Percentiles rank a stretch among this genome's conserved stretches.
Conservation (phyloP, 2,797 vertebrate species). For the Lophura swinhoii region DNA sequence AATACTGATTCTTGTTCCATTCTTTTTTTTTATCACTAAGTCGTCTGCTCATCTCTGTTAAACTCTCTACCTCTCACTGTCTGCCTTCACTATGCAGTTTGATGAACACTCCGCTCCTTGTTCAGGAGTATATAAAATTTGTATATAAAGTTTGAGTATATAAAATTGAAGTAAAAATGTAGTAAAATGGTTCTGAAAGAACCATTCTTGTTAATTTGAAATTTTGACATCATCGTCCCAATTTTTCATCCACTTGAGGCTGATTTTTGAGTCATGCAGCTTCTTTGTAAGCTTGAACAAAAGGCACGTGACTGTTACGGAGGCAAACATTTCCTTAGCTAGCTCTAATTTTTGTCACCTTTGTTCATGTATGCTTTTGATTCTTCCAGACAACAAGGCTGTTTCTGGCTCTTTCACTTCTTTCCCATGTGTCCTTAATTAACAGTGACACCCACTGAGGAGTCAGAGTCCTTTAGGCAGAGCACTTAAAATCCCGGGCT, state of each 20-base stretch:
- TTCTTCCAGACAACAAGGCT: slow-evolving; percentile 49
- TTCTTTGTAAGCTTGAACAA: neutral
- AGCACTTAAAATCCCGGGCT: neutral
- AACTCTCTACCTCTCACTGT: neutral
- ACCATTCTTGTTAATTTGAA: neutral
- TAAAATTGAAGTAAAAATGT: neutral
- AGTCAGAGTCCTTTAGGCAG: slow-evolving; percentile 10
- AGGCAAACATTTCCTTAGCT: slow-evolving; percentile 21
- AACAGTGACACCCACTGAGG: slow-evolving; percentile 35
- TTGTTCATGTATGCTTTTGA: slow-evolving; percentile 36
- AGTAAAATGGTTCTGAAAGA: neutral
- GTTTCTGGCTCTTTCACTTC: slow-evolving; percentile 55
- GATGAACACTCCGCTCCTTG: neutral
- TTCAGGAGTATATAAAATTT: neutral
- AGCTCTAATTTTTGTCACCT: slow-evolving; percentile 43
- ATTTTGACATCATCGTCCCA: neutral
- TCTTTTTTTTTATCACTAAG: neutral
- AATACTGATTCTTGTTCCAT: neutral
- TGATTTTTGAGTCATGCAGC: neutral
- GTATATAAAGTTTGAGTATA: neutral
- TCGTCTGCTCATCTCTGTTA: neutral
- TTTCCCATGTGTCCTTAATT: slow-evolving; percentile 60
- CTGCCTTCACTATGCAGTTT: neutral
- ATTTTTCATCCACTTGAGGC: neutral
- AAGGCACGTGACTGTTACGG: neutral